These are phyloP conservation scores for Bombylius discolor DNA, from an alignment of 2,888 invertebrate species.

Conservation along the genomic window DNA sequence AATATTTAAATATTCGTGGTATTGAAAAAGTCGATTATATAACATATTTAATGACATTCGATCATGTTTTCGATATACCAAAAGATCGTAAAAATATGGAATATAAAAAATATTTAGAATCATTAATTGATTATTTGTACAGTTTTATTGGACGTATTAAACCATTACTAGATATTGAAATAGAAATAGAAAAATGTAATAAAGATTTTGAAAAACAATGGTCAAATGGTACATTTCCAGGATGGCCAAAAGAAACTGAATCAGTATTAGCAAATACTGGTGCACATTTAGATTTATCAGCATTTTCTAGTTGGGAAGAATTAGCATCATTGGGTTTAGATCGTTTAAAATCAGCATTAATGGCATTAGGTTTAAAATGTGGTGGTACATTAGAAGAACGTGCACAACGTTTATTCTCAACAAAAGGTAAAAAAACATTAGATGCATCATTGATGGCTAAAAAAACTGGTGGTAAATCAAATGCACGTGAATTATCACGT, in stretches of 20 bases:
- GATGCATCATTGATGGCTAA: slow-evolving; percentile 88
- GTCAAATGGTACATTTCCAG: slow-evolving; percentile 80
- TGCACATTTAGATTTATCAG: slow-evolving; percentile 94
- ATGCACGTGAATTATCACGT: slow-evolving; percentile 44
- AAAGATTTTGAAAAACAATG: slow-evolving; percentile 77
- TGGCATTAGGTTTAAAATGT: slow-evolving; percentile 94
- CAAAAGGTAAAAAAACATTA: slow-evolving; percentile 86
- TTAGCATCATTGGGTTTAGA: slow-evolving; percentile 93
- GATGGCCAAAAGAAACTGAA: slow-evolving; percentile 94
- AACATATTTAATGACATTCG: slow-evolving; percentile 83
- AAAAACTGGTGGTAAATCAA: slow-evolving; percentile 50
- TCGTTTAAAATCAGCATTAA: slow-evolving; percentile 89
- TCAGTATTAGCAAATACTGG: slow-evolving; percentile 88
- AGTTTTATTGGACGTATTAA: slow-evolving; percentile 72
- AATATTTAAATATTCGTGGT: slow-evolving; percentile 92
- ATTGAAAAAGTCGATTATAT: slow-evolving; percentile 96
- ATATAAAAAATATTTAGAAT: slow-evolving; percentile 71
- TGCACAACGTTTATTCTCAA: slow-evolving; percentile 89
- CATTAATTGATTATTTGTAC: slow-evolving; percentile 72
- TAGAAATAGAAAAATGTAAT: slow-evolving; percentile 63
- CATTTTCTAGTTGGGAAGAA: slow-evolving; percentile 95
- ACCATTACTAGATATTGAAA: slow-evolving; percentile 70
- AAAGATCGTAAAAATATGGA: slow-evolving; percentile 81
- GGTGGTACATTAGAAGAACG: slow-evolving; percentile 96
- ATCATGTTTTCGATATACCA: slow-evolving; percentile 90